These are phyloP conservation scores for Olivierus martensii DNA, from an alignment of 1,140 invertebrate genomes.

Conservation along the genomic window DNA sequence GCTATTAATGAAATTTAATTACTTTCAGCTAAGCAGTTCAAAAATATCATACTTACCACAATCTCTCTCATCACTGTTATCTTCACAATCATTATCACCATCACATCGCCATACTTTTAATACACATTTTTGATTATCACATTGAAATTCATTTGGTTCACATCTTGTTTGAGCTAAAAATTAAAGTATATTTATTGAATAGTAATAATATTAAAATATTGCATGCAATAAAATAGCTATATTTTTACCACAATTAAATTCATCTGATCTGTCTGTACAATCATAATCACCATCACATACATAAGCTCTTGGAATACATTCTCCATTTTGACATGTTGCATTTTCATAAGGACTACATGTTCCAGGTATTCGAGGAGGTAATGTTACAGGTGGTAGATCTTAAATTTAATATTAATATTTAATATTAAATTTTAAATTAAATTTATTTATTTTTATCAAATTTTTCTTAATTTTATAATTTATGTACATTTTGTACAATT, in stretches of 20 bases:
- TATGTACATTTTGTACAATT: too few species aligned
- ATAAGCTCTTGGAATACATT: conserved; percentile 66
- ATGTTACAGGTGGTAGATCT: conserved; percentile 26
- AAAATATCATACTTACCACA: conserved; percentile 52
- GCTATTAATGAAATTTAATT: too few species aligned
- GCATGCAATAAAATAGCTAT: too few species aligned
- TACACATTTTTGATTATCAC: conserved; percentile 73
- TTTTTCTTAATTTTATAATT: too few species aligned
- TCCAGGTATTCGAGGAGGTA: conserved; percentile 30
- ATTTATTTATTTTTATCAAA: too few species aligned
- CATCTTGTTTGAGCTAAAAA: conserved; percentile 34
- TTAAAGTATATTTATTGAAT: too few species aligned
- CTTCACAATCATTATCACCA: conserved; percentile 80
- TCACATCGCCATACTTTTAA: conserved; percentile 87
- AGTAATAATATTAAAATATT: too few species aligned
- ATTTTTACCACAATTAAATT: conserved; percentile 31
- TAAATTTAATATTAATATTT: too few species aligned
- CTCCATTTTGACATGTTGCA: conserved; percentile 77
- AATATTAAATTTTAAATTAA: too few species aligned
- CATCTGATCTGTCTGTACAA: conserved; percentile 56
- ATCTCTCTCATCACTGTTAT: conserved; percentile 76
- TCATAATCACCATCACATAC: conserved; percentile 70
- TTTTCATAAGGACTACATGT: conserved; percentile 53
- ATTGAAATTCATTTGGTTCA: conserved; percentile 86
- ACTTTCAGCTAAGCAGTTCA: too few species aligned